Evolutionary conservation across 92 coral and sea anemone species (phyloP).

Genomic region (Palythoa grandiflora): DNA sequence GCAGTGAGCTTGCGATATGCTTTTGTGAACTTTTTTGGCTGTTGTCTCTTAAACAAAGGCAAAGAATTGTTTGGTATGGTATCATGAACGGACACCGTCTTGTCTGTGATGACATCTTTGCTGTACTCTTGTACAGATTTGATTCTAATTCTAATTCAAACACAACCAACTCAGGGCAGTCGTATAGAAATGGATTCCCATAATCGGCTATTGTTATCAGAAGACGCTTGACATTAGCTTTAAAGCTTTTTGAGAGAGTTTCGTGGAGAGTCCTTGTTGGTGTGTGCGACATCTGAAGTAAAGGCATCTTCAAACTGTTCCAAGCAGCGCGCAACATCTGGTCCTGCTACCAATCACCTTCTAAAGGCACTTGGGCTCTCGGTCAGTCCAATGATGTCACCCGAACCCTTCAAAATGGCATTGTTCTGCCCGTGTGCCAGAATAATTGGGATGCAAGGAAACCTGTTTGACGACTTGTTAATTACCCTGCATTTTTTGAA

Average conservation of each 20-base stretch:
- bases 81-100: background rate
- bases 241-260: background rate
- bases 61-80: too few species aligned
- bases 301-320: background rate
- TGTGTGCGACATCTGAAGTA: slow-evolving; percentile 24
- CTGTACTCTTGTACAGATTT: background rate
- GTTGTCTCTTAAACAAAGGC: slow-evolving; percentile 2
- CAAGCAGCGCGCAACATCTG: background rate
- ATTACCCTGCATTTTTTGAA: slow-evolving; percentile 54
- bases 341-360: slow-evolving; percentile 28
- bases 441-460: background rate
- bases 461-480: slow-evolving; percentile 4
- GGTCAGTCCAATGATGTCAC: slow-evolving; percentile 31
- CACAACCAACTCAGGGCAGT: slow-evolving; percentile 57
- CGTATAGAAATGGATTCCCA: slow-evolving; percentile 60
- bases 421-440: slow-evolving; percentile 31
- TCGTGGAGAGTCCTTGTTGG: slow-evolving; percentile 47
- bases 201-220: slow-evolving; percentile 37
- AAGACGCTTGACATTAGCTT: slow-evolving; percentile 42
- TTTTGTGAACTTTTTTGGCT: slow-evolving; percentile 24
- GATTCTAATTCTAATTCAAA: slow-evolving; percentile 47
- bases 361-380: background rate
- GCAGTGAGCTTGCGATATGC: slow-evolving; percentile 25
- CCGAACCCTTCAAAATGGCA: slow-evolving; percentile 52
- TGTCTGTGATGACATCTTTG: background rate